Base-by-base conservation (phyloP, 2,113 vertebrate genomes). In the Propithecus coquereli region DNA sequence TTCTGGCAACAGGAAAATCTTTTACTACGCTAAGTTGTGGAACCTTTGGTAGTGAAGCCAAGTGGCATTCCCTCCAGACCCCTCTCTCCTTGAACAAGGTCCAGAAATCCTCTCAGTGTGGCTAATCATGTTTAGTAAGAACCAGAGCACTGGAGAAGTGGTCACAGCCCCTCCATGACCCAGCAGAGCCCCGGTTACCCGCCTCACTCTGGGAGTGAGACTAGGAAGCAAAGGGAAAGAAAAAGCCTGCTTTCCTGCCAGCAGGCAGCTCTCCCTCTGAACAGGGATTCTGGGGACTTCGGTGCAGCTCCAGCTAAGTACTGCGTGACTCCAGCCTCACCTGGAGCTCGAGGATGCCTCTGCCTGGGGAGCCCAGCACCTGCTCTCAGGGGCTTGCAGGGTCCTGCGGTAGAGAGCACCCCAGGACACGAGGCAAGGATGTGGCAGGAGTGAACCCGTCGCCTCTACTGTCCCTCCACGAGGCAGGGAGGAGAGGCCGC, bases 371-470 rank as follows among this genome's bases (percentile, higher is more conserved):
- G 16, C 50, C 7, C 17, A 34, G 34, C 2, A 6, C 32, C 54
- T 25, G 47, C 30, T 92, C 37, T 87, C 25, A 59, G 27, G 14
- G 4, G 17, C 59, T 47, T 23, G 10, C 18, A 50, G 57, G 79
- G n/a, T 11, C 34, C 91, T 11, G 65, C 17, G 8, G 8, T 47
- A 52, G 30, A 84, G 57, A 22, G 71, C 0, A 1, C 85, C 68
- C 0, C 2, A 59, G 57, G 27, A 4, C 0, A 11, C 0, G 2
- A 13, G 30, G 40, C 40, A 81, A 74, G 82, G 13, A 6, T 10
- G 3, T 11, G 30, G 17, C n/a, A 8, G 6, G 5, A 76, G 22
- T 11, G 32, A 34, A 11, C 80, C 6, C 0, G n/a, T 68, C 34
- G 27, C 20, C 30, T 52, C 13, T 50, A 7, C 37, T 43, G 45